phyloP scores from a whole-genome alignment of 2,888 invertebrate genomes.

The Platycnemis pennipes region DNA sequence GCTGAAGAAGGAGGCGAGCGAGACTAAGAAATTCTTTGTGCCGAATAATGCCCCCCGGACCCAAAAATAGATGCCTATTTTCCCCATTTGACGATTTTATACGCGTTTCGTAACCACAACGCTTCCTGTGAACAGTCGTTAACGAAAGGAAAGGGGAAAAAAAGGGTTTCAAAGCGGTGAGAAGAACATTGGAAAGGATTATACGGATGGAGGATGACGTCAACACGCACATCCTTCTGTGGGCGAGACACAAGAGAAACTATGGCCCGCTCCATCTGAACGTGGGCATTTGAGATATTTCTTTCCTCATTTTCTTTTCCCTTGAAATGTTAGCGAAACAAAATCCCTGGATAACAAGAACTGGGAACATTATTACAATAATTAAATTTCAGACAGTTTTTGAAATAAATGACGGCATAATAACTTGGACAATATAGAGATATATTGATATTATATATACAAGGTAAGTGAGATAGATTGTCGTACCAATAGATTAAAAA shows the following conservation, averaged over 20 bases:
- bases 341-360: neutral
- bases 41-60: neutral
- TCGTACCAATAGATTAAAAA: too few relatives aligned
- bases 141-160: too few relatives aligned
- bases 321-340: neutral
- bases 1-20: neutral
- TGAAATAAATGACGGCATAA: too few relatives aligned
- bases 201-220: neutral
- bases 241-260: neutral
- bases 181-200: neutral
- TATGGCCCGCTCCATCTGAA: neutral
- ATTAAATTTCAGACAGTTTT: too few relatives aligned
- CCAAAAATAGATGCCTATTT: neutral
- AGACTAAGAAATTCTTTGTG: neutral
- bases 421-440: too few relatives aligned
- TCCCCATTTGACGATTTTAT: neutral
- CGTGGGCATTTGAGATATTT: neutral
- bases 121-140: neutral
- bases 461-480: too few relatives aligned
- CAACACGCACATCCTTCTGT: neutral
- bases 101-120: neutral
- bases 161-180: neutral
- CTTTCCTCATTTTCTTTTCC: neutral
- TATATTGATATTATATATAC: too few relatives aligned
- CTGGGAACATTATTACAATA: too few relatives aligned